Conservation (phyloP, 1,140 invertebrate genomes). For the Rhagoletis pomonella region DNA sequence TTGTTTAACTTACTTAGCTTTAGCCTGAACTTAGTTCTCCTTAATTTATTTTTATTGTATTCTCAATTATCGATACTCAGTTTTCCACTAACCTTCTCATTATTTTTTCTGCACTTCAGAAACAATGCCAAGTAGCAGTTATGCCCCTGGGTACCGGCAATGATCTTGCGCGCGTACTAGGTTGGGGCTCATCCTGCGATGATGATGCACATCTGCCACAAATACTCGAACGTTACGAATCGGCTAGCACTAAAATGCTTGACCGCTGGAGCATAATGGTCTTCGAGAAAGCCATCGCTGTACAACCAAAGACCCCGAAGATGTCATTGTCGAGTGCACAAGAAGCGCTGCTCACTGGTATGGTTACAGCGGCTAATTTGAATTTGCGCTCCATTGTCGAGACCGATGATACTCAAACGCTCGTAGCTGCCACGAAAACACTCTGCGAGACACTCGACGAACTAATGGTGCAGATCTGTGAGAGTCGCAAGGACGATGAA, state of each 20-base stretch:
- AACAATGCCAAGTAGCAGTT: slow-evolving; percentile 93
- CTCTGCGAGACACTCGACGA: slow-evolving; percentile 89
- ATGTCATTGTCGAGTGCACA: slow-evolving; percentile 76
- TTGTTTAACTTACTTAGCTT: background rate
- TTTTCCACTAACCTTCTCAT: background rate
- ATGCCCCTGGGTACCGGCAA: slow-evolving; percentile 96
- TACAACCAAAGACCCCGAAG: slow-evolving; percentile 76
- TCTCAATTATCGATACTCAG: too few relatives aligned
- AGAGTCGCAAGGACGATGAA: slow-evolving; percentile 78
- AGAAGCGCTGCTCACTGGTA: slow-evolving; percentile 78
- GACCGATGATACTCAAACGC: slow-evolving; percentile 85
- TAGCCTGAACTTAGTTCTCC: too few relatives aligned
- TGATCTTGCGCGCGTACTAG: slow-evolving; percentile 93
- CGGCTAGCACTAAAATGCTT: slow-evolving; percentile 95
- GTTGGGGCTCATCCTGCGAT: slow-evolving; percentile 97
- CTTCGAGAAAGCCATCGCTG: slow-evolving; percentile 84
- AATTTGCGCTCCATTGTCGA: slow-evolving; percentile 92
- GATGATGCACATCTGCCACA: slow-evolving; percentile 95
- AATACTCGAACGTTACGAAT: slow-evolving; percentile 93
- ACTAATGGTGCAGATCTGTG: slow-evolving; percentile 80
- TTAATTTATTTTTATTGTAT: too few relatives aligned
- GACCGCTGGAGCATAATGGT: slow-evolving; percentile 97
- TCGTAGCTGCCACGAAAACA: slow-evolving; percentile 86
- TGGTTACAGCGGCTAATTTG: slow-evolving; percentile 87
- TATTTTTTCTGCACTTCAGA: slow-evolving; percentile 76